Conservation (phyloP, 1,140 invertebrate genomes). For the Zaprionus kolodkinae region DNA sequence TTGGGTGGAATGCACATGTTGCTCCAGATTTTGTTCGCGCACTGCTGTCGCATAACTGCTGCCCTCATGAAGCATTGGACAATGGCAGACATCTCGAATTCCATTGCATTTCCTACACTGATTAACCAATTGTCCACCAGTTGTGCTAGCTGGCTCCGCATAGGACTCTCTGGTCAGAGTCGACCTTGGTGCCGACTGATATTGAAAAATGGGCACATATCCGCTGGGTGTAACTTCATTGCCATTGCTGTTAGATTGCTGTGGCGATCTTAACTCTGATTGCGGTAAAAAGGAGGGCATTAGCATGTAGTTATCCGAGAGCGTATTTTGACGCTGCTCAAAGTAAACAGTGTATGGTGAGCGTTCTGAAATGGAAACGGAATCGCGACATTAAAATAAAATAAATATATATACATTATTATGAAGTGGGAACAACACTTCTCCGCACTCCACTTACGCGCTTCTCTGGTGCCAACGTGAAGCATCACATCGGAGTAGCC, state of each 20-base stretch:
- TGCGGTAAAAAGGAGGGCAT: conserved; percentile 41
- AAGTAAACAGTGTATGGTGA: conserved; percentile 39
- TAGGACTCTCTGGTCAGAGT: conserved; percentile 25
- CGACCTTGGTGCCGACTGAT: conserved; percentile 15
- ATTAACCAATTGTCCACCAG: conserved; percentile 15
- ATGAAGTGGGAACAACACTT: neutral
- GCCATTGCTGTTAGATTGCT: conserved; percentile 21
- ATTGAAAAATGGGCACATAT: conserved; percentile 30
- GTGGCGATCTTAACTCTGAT: conserved; percentile 19
- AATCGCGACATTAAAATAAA: neutral
- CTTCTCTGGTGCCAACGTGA: conserved; percentile 37
- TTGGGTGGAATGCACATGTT: conserved; percentile 61
- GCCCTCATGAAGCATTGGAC: conserved; percentile 24
- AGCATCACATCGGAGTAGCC: conserved; percentile 44
- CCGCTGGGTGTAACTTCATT: neutral
- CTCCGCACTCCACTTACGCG: conserved; percentile 50
- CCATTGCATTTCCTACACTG: conserved; percentile 57
- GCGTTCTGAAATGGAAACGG: conserved; percentile 11
- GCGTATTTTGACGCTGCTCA: conserved; percentile 36
- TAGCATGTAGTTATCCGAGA: conserved; percentile 56
- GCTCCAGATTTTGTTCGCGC: conserved; percentile 24
- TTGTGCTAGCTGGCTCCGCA: conserved; percentile 34
- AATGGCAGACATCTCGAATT: conserved; percentile 43
- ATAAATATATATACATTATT: too few relatives aligned
- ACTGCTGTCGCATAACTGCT: conserved; percentile 22